These are phyloP conservation scores for Pantherophis guttatus DNA, from an alignment of 2,113 vertebrate genomes.

Conservation along the genomic window DNA sequence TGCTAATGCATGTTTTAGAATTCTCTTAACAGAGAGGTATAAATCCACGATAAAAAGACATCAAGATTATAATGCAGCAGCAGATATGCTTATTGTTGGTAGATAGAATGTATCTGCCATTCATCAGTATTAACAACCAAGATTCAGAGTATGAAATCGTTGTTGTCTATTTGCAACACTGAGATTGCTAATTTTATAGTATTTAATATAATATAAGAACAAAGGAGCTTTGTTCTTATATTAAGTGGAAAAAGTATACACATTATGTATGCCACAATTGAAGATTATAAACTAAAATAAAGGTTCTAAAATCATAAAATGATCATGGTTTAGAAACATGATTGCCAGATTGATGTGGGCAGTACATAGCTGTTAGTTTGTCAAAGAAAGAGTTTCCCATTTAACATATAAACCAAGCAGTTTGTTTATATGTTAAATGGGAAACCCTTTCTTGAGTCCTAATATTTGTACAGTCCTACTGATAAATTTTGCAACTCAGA, in stretches of 20 bases:
- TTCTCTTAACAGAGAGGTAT: not conserved
- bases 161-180: slow-evolving; percentile 4
- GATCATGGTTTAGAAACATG: not conserved
- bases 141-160: slow-evolving; percentile 8
- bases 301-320: not conserved
- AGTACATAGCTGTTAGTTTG: not conserved
- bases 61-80: not conserved
- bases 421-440: not conserved
- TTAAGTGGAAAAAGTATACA: slow-evolving; percentile 13
- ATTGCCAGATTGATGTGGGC: accelerated
- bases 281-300: not conserved
- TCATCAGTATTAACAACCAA: not conserved
- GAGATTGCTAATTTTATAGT: slow-evolving; percentile 1
- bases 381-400: not conserved
- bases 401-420: not conserved
- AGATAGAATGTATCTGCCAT: not conserved
- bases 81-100: not conserved
- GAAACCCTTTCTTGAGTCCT: not conserved
- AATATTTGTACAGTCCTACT: not conserved
- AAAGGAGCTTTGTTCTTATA: slow-evolving; percentile 24
- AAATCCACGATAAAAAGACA: not conserved
- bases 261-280: not conserved
- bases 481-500: not conserved
- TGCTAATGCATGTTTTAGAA: not conserved
- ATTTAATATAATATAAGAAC: not conserved